These are phyloP conservation scores for Brachionus koreanus DNA, from an alignment of 1,140 invertebrate genomes.

Conservation along the genomic window DNA sequence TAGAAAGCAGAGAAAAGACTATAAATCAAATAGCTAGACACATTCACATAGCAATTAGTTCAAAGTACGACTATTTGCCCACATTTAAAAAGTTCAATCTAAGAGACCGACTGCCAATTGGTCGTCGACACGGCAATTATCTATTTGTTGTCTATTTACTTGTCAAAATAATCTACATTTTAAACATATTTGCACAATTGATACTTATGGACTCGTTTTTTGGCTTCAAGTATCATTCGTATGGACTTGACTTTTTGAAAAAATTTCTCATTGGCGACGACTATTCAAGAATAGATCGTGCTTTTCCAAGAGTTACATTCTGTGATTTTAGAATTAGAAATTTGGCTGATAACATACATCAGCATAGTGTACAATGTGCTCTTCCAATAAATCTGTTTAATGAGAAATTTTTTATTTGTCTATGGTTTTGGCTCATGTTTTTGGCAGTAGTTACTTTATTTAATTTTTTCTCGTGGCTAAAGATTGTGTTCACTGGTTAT, in stretches of 20 bases:
- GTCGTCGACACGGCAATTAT: slow-evolving; percentile 60
- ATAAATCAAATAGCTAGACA: slow-evolving; percentile 57
- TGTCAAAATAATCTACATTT: slow-evolving; percentile 50
- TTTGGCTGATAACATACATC: slow-evolving; percentile 59
- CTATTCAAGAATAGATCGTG: slow-evolving; percentile 55
- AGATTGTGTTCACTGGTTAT: slow-evolving; percentile 50
- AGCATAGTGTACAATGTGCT: slow-evolving; percentile 62
- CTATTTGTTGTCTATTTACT: slow-evolving; percentile 52
- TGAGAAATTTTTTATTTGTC: slow-evolving; percentile 63
- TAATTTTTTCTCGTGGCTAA: slow-evolving; percentile 50
- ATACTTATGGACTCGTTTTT: slow-evolving; percentile 52
- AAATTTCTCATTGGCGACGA: slow-evolving; percentile 56
- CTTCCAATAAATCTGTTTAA: slow-evolving; percentile 63
- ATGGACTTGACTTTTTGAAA: slow-evolving; percentile 58
- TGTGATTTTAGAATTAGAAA: slow-evolving; percentile 63
- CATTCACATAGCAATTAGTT: slow-evolving; percentile 47
- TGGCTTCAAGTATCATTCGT: slow-evolving; percentile 58
- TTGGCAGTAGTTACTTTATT: slow-evolving; percentile 59
- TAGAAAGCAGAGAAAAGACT: slow-evolving; percentile 53
- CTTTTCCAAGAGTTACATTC: slow-evolving; percentile 38
- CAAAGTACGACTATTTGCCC: slow-evolving; percentile 35
- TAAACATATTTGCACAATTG: slow-evolving; percentile 49
- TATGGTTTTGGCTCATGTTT: slow-evolving; percentile 64
- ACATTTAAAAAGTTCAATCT: slow-evolving; percentile 44
- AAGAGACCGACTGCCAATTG: slow-evolving; percentile 45